Conservation (phyloP, 2,113 vertebrate genomes). For the Dipodomys merriami region DNA sequence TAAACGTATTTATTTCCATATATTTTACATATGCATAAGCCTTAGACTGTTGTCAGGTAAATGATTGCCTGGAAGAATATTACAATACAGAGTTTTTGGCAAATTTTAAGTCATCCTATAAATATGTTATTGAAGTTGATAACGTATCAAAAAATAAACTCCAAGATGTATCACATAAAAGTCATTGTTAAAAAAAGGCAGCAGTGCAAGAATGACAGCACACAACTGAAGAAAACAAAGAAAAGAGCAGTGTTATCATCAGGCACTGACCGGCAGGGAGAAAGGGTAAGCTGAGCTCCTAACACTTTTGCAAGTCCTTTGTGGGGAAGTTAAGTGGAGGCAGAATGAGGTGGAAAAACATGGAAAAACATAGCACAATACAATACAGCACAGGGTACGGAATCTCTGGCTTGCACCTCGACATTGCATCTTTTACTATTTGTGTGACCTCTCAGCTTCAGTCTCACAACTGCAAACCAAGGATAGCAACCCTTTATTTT, state of each 20-base stretch:
- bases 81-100: conserved; percentile 39
- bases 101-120: conserved; percentile 43
- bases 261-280: not conserved
- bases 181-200: not conserved
- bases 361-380: not conserved
- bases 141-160: conserved; percentile 6
- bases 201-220: not conserved
- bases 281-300: not conserved
- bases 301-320: not conserved
- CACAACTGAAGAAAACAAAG: not conserved
- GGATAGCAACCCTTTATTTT: not conserved
- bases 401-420: not conserved
- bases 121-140: conserved; percentile 43
- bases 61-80: conserved; percentile 5
- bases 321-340: not conserved
- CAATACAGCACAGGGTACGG: not conserved
- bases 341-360: not conserved
- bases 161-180: not conserved
- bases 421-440: not conserved
- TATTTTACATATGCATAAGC: not conserved
- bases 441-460: not conserved
- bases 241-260: not conserved
- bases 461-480: not conserved
- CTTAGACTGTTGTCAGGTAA: not conserved
- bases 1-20: not conserved